Percentiles rank a stretch among this genome's conserved stretches.
Evolutionary conservation across 2,113 vertebrate genomes (phyloP).

Genomic region (Synodontis membranacea): DNA sequence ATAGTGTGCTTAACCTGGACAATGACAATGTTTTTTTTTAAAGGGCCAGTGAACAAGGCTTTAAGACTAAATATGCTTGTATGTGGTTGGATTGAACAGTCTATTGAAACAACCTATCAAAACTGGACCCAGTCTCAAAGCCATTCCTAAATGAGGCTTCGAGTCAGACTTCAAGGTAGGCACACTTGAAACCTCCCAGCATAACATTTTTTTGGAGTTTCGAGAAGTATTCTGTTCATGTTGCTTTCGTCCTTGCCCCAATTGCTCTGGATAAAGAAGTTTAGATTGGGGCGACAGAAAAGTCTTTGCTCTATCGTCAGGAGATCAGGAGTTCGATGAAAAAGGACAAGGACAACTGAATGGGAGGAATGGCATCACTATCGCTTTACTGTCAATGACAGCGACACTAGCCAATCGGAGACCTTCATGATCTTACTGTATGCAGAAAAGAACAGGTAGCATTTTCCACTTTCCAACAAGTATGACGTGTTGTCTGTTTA

Average conservation of each 20-base stretch:
- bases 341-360: too few relatives aligned
- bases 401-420: not conserved
- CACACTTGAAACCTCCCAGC: not conserved
- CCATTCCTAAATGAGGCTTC: not conserved
- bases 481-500: not conserved
- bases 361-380: not conserved
- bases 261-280: not conserved
- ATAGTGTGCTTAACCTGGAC: too few relatives aligned
- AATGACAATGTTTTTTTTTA: too few relatives aligned
- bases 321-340: not conserved
- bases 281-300: not conserved
- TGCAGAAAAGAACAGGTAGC: not conserved
- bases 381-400: not conserved
- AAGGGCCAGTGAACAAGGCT: too few relatives aligned
- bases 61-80: too few relatives aligned
- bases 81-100: too few relatives aligned
- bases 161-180: not conserved
- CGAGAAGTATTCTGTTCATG: not conserved
- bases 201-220: conserved; percentile 1
- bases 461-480: not conserved
- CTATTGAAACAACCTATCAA: too few relatives aligned
- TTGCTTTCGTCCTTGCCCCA: not conserved
- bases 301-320: not conserved
- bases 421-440: not conserved
- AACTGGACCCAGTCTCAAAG: not conserved